A percentile compares a stretch with the other conserved stretches of the same genome.
Evolutionary conservation across 2,797 vertebrate genomes (phyloP).

Genomic region (Nyctalus aviator): DNA sequence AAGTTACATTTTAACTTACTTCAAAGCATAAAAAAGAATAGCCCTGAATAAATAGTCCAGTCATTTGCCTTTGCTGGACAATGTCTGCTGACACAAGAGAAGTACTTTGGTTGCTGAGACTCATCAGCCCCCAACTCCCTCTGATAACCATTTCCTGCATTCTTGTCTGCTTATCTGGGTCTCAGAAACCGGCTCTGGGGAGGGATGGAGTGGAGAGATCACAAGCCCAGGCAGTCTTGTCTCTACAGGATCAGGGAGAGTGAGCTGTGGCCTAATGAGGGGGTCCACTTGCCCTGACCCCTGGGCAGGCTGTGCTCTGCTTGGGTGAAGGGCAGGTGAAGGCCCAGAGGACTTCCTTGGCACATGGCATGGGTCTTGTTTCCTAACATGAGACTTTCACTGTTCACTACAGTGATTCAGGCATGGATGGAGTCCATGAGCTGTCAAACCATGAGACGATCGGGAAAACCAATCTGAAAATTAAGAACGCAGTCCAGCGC

Average conservation of each 20-base stretch:
- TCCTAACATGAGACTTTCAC: background rate
- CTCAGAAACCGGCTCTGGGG: background rate
- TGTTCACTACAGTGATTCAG: background rate
- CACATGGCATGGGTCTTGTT: background rate
- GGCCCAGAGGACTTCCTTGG: background rate
- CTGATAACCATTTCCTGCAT: background rate
- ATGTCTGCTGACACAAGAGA: conserved; percentile 47
- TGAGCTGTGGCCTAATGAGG: background rate
- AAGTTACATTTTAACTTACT: background rate
- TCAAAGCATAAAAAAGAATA: background rate
- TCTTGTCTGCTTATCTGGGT: background rate
- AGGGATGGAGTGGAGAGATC: background rate
- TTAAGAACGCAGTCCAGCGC: background rate
- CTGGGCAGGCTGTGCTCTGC: background rate
- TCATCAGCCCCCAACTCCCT: background rate
- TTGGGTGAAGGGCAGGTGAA: background rate
- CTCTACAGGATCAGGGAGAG: background rate
- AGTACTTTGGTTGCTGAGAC: background rate
- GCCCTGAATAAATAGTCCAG: background rate
- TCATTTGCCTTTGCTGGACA: background rate
- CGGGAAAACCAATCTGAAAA: background rate
- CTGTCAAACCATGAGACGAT: background rate
- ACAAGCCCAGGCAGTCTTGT: background rate
- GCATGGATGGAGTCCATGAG: rapidly evolving
- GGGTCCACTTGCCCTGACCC: background rate